Percentiles rank a stretch among this genome's conserved stretches.
These are phyloP conservation scores for Zaprionus ornatus DNA, from an alignment of 1,140 invertebrate genomes.

Conservation along the genomic window DNA sequence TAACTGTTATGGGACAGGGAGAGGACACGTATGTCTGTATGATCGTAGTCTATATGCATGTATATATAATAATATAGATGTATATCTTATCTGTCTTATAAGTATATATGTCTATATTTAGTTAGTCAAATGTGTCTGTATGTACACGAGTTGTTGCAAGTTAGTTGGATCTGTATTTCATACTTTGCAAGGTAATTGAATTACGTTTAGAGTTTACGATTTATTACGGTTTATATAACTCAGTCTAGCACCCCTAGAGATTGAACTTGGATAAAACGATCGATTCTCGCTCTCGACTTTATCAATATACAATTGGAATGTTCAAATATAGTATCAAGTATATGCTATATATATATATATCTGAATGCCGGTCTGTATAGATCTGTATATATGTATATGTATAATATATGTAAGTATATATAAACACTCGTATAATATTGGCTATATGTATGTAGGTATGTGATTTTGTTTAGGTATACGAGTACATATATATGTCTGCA, in stretches of 20 bases:
- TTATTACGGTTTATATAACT: slow-evolving; percentile 58
- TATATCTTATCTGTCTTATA: slow-evolving; percentile 17
- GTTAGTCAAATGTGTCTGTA: slow-evolving; percentile 23
- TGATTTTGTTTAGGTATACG: slow-evolving; percentile 13
- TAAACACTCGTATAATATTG: slow-evolving; percentile 47
- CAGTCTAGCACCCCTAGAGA: slow-evolving; percentile 79
- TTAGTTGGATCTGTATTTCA: slow-evolving; percentile 63
- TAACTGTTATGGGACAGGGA: neutral
- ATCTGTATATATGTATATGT: slow-evolving; percentile 8
- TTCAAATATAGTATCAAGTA: slow-evolving; percentile 26
- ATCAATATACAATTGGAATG: slow-evolving; percentile 63
- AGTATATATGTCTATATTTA: slow-evolving; percentile 1
- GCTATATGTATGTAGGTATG: slow-evolving; percentile 31
- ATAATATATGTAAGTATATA: slow-evolving; percentile 12
- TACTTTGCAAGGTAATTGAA: slow-evolving; percentile 76
- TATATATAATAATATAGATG: slow-evolving; percentile 13
- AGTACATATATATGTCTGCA: neutral
- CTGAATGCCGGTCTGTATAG: slow-evolving; percentile 13
- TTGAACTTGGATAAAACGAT: slow-evolving; percentile 69
- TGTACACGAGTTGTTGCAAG: slow-evolving; percentile 46
- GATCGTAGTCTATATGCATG: slow-evolving; percentile 3
- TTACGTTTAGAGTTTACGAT: slow-evolving; percentile 58
- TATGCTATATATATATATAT: slow-evolving; percentile 25
- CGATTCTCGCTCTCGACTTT: slow-evolving; percentile 50
- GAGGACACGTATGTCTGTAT: slow-evolving; percentile 1